These are phyloP conservation scores for Amphipoea lucens DNA, from an alignment of 2,888 invertebrate genomes.

Conservation along the genomic window DNA sequence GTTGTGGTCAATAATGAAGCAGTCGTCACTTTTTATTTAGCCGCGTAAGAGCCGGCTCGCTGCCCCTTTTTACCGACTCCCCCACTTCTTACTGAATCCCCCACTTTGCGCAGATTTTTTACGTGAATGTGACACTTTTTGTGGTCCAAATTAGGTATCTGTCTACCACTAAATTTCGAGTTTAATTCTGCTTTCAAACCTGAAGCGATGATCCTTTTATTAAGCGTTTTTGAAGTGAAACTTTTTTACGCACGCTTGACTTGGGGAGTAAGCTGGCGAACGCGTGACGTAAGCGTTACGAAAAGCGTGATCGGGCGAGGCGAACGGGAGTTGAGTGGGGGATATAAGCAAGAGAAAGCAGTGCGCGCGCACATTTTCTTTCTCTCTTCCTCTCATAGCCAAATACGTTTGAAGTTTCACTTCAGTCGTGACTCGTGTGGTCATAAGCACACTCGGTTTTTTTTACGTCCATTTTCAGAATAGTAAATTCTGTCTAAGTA, in stretches of 20 bases:
- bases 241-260: too few species aligned
- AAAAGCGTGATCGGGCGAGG: too few species aligned
- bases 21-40: constrained; percentile 64
- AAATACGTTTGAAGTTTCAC: too few species aligned
- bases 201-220: background rate
- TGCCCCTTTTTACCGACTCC: constrained; percentile 49
- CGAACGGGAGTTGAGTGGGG: too few species aligned
- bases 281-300: too few species aligned
- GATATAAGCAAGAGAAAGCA: too few species aligned
- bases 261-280: too few species aligned
- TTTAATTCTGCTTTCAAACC: constrained; percentile 2
- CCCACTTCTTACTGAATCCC: constrained; percentile 46
- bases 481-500: background rate
- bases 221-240: too few species aligned
- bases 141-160: constrained; percentile 60
- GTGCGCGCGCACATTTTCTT: too few species aligned
- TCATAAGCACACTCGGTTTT: too few species aligned
- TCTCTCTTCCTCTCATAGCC: too few species aligned
- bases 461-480: background rate
- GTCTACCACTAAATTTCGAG: background rate
- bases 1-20: constrained; percentile 67
- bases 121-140: constrained; percentile 39
- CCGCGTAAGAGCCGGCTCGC: constrained; percentile 50
- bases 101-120: constrained; percentile 44
- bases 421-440: too few species aligned